A percentile compares a stretch with the other conserved stretches of the same genome.
phyloP scores from a whole-genome alignment of 1,140 invertebrate species.

The Hypothenemus hampei region DNA sequence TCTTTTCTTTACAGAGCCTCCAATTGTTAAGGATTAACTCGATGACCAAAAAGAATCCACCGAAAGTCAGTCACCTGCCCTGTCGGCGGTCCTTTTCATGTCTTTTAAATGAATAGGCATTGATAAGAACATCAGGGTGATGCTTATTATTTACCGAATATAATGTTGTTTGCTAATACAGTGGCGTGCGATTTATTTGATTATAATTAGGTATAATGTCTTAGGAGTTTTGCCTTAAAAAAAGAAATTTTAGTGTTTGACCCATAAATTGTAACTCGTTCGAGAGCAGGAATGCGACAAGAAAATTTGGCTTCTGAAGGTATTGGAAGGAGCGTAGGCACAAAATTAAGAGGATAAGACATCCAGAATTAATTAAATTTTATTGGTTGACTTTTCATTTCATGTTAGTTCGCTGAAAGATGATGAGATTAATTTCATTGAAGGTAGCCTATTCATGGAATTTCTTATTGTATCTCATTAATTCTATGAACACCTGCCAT shows the following conservation, averaged over 20 bases:
- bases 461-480: too few species aligned
- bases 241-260: not conserved
- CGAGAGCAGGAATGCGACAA: not conserved
- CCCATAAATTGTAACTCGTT: not conserved
- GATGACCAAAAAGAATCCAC: slow-evolving; percentile 2
- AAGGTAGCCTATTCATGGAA: too few species aligned
- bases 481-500: too few species aligned
- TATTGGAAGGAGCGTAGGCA: too few species aligned
- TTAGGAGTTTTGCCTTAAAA: not conserved
- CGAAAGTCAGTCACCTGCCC: slow-evolving; percentile 13
- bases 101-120: slow-evolving; percentile 12
- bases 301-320: too few species aligned
- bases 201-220: not conserved
- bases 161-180: not conserved
- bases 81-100: slow-evolving; percentile 5
- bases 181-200: slow-evolving; percentile 4
- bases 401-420: too few species aligned
- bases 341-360: too few species aligned
- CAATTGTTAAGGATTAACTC: not conserved
- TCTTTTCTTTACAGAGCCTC: not conserved
- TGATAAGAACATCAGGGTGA: slow-evolving; percentile 11
- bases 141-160: slow-evolving; percentile 11
- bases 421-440: too few species aligned
- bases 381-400: too few species aligned
- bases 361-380: too few species aligned